Evolutionary conservation across 2,888 invertebrate species (phyloP).

Genomic region (Andrena chrysosceles): DNA sequence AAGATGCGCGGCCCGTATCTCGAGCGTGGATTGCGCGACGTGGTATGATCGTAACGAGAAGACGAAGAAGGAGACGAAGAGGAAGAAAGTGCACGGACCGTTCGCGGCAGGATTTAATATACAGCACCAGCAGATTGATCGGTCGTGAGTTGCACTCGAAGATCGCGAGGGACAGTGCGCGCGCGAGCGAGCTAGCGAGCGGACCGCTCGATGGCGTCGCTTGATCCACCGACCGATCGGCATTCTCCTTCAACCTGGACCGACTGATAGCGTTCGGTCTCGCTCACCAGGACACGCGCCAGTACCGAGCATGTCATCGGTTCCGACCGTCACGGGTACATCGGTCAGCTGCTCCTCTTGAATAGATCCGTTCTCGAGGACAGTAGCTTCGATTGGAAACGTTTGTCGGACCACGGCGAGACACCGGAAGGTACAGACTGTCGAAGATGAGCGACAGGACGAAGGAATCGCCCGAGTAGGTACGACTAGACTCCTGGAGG

Average conservation of each 20-base stretch:
- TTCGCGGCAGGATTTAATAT: not conserved
- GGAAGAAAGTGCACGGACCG: not conserved
- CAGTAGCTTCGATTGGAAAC: too few species aligned
- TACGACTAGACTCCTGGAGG: not conserved
- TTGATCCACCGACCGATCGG: not conserved
- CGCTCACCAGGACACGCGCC: too few species aligned
- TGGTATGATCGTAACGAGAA: conserved; percentile 40
- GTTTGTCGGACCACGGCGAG: not conserved
- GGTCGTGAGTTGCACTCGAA: not conserved
- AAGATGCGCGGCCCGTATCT: not conserved
- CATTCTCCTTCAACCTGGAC: not conserved
- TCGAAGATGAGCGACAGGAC: not conserved
- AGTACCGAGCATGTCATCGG: too few species aligned
- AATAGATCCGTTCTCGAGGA: too few species aligned
- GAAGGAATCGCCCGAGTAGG: not conserved
- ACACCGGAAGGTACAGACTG: not conserved
- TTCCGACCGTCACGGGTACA: too few species aligned
- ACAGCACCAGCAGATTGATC: not conserved
- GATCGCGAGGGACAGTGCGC: not conserved
- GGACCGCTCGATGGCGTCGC: conserved; percentile 38
- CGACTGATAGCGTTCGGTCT: conserved; percentile 16
- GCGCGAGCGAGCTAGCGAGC: not conserved
- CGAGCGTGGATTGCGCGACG: conserved; percentile 17
- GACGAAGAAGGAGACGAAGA: conserved; percentile 24
- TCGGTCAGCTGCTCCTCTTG: too few species aligned